These are phyloP conservation scores for Molossus alvarezi DNA, from an alignment of 2,797 vertebrate species.

Conservation along the genomic window DNA sequence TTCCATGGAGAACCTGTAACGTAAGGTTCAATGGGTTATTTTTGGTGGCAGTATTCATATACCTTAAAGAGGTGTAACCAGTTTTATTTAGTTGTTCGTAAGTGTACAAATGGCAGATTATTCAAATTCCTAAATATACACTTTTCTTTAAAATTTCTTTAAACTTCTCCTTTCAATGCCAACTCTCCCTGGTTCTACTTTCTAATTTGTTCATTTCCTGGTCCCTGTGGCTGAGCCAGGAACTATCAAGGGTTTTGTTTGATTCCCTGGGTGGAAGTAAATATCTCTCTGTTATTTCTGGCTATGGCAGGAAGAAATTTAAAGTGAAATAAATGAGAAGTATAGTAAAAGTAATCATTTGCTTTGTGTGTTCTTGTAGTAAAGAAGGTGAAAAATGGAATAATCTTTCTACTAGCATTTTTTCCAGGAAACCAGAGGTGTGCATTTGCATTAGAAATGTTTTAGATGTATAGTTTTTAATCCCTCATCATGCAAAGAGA, in stretches of 20 bases:
- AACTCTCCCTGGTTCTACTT: not conserved
- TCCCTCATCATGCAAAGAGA: not conserved
- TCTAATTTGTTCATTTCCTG: constrained; percentile 10
- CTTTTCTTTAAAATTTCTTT: not conserved
- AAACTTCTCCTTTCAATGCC: not conserved
- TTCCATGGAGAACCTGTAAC: not conserved
- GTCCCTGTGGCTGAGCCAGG: not conserved
- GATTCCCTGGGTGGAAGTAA: not conserved
- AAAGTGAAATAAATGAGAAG: not conserved
- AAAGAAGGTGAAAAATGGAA: not conserved
- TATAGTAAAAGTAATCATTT: not conserved
- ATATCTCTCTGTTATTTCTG: not conserved
- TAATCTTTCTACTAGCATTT: not conserved
- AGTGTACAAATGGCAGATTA: not conserved
- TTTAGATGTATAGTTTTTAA: not conserved
- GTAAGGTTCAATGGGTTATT: not conserved
- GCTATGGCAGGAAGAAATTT: not conserved
- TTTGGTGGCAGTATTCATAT: not conserved
- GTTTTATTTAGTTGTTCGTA: not conserved
- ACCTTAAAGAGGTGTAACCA: not conserved
- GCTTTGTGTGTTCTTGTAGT: not conserved
- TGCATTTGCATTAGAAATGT: not conserved
- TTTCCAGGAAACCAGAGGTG: not conserved
- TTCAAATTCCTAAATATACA: not conserved
- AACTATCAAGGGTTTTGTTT: not conserved